Conservation (phyloP, 2,113 vertebrate genomes). For the Helogale parvula region DNA sequence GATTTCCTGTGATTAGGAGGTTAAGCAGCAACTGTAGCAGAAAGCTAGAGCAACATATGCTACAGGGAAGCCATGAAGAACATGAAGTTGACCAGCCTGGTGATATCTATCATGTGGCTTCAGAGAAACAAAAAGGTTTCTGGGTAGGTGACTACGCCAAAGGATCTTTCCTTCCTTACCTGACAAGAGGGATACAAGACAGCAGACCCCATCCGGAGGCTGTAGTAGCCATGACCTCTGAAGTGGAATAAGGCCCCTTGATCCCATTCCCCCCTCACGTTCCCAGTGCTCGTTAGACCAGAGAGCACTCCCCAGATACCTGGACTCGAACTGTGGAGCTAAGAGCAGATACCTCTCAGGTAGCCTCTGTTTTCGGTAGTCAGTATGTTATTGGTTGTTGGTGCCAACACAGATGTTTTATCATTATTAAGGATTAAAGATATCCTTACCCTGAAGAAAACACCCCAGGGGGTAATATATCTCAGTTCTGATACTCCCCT, state of each 20-base stretch:
- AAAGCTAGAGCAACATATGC: not conserved
- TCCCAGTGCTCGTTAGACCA: not conserved
- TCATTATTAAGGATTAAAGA: conserved; percentile 25
- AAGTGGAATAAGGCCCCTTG: not conserved
- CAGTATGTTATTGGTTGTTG: not conserved
- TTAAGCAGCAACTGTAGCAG: not conserved
- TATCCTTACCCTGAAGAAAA: not conserved
- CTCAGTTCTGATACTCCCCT: not conserved
- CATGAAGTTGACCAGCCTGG: not conserved
- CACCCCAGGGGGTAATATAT: not conserved
- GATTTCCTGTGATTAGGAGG: not conserved
- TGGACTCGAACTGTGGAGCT: not conserved
- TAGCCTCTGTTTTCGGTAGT: not conserved
- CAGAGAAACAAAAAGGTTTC: not conserved
- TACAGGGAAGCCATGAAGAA: not conserved
- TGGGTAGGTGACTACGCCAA: not conserved
- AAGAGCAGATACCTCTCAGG: not conserved
- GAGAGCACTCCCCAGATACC: not conserved
- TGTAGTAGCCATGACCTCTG: not conserved
- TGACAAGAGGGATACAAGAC: not conserved
- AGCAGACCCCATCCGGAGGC: not conserved
- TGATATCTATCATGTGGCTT: not conserved
- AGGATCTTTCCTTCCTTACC: not conserved
- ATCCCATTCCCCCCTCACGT: not conserved
- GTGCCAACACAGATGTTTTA: not conserved